Percentiles rank a stretch among this genome's conserved stretches.
These are phyloP conservation scores for Pteronotus mesoamericanus DNA, from an alignment of 2,797 vertebrate species.

Conservation along the genomic window DNA sequence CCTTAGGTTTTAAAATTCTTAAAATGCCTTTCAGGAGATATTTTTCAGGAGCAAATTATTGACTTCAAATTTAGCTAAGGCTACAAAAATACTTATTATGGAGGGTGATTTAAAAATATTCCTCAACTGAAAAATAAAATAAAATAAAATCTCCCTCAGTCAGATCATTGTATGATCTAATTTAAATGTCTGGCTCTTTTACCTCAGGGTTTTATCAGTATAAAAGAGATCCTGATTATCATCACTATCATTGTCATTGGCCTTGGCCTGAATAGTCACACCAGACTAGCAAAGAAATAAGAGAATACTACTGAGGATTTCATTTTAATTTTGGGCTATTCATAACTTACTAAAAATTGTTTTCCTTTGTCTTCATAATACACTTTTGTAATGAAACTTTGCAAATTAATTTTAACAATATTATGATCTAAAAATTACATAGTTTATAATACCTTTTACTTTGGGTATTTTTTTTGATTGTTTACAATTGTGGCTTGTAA, in stretches of 20 bases:
- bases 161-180: slow-evolving; percentile 19
- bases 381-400: not conserved
- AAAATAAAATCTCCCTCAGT: not conserved
- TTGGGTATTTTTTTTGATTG: not conserved
- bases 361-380: not conserved
- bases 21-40: not conserved
- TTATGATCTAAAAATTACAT: not conserved
- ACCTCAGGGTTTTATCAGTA: not conserved
- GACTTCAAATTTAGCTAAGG: slow-evolving; percentile 31
- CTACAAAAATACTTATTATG: slow-evolving; percentile 36
- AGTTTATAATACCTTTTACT: not conserved
- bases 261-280: not conserved
- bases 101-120: not conserved
- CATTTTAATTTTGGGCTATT: not conserved
- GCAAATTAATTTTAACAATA: not conserved
- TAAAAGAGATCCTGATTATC: not conserved
- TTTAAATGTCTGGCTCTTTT: slow-evolving; percentile 38
- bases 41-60: not conserved
- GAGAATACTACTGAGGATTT: not conserved
- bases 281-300: not conserved
- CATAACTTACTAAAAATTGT: not conserved
- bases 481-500: not conserved
- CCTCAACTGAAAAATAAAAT: not conserved
- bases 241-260: slow-evolving; percentile 22
- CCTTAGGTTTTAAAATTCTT: not conserved